A percentile compares a stretch with the other conserved stretches of the same genome.
These are phyloP conservation scores for Shinisaurus crocodilurus DNA, from an alignment of 2,113 vertebrate genomes.

Conservation along the genomic window DNA sequence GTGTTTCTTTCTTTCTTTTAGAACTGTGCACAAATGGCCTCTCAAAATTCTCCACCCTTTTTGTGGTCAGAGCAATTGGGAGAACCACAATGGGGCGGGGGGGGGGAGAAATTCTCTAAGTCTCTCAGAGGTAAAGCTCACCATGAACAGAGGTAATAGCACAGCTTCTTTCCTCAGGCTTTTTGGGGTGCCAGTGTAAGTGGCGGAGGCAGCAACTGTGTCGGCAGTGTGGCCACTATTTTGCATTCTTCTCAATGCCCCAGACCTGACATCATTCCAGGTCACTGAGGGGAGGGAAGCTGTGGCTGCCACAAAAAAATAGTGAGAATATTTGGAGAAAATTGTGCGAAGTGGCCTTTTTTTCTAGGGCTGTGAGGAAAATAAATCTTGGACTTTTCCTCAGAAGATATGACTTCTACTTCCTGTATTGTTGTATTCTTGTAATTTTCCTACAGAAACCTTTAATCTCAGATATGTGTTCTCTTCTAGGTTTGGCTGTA, in stretches of 20 bases:
- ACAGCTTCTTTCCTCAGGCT: background rate
- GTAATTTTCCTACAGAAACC: accelerated
- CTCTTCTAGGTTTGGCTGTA: background rate
- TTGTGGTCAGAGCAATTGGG: no score
- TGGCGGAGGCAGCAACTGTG: background rate
- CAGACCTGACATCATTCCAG: background rate
- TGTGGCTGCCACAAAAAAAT: background rate
- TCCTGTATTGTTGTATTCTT: background rate
- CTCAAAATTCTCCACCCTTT: no score
- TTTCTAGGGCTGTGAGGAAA: background rate
- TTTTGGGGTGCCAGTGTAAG: background rate
- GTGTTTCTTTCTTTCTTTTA: no score
- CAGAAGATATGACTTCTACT: background rate
- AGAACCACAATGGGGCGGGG: no score
- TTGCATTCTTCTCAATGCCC: background rate
- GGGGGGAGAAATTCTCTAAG: no score
- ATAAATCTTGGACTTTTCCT: background rate
- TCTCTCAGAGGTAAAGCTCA: no score
- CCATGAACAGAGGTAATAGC: background rate
- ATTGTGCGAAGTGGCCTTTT: background rate
- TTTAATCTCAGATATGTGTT: background rate
- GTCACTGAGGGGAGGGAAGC: background rate
- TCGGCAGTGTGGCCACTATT: background rate
- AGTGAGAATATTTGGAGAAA: background rate
- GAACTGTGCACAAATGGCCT: no score